Base-by-base conservation (phyloP, 2,797 vertebrate species). In the Crocodylus rhombifer region DNA sequence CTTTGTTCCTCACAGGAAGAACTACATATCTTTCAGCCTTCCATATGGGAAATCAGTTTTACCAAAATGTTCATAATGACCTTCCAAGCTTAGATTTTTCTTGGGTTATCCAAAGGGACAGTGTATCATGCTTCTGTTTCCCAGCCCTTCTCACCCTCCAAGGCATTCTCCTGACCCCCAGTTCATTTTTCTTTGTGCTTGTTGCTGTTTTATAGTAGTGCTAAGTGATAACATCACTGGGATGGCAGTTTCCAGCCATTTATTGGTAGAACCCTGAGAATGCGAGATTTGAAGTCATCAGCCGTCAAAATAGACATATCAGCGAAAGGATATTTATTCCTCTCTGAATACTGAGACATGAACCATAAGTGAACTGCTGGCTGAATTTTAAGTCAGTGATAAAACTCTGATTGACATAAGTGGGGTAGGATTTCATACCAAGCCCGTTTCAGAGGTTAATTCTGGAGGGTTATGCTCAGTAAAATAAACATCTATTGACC, bases 301-400 rank as follows among this genome's bases (percentile, higher is more conserved):
- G 21, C 20, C 7, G 86, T 78, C 67, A 63, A 83, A 92, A 87
- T 91, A 97, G 88, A 94, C 92, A 94, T 75, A 74, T 87, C 91
- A 89, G 51, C 82, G n/a, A 91, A 86, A 63, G n/a, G 11, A 58
- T 60, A 30, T 8, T 88, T 30, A 87, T 77, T 80, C 55, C 20
- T 62, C 86, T 75, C 77, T 73, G 11, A 2, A 0, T 82, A 23
- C 30, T 71, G 61, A 75, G 80, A 65, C 57, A 28, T 25, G 55
- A 61, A 89, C 25, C 30, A 2, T 25, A 55, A 61, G 5, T 86
- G n/a, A 91, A 71, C 76, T 86, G 15, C 64, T 6, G 2, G 7
- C 7, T 80, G 20, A 15, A 3, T 78, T 51, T 90, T 93, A 56
- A 56, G 15, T 36, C 51, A 75, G 6, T 62, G 33, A 25, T 23